Evolutionary conservation across 2,888 invertebrate species (phyloP).

Genomic region (Rhogogaster chlorosoma): DNA sequence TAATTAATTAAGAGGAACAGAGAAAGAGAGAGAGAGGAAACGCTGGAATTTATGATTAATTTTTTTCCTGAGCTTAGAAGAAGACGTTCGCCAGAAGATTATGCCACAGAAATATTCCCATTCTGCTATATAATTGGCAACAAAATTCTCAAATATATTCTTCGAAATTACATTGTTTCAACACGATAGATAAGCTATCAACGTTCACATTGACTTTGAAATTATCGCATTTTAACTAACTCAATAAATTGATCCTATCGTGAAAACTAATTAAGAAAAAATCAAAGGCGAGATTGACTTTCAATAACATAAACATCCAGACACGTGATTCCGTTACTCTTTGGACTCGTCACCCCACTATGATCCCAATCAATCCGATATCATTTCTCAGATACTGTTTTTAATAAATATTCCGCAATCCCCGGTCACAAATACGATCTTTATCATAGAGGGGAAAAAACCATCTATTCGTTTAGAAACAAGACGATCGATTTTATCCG

Average conservation of each 20-base stretch:
- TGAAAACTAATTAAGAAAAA: neutral
- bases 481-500: neutral
- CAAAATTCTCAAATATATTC: neutral
- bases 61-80: neutral
- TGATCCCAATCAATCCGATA: neutral
- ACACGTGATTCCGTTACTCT: neutral
- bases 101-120: neutral
- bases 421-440: neutral
- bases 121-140: neutral
- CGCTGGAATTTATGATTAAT: neutral
- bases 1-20: neutral
- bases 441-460: neutral
- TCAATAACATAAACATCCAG: neutral
- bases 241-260: neutral
- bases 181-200: slow-evolving; percentile 11
- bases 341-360: neutral
- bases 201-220: neutral
- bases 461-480: neutral
- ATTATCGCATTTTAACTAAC: neutral
- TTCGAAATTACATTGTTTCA: neutral
- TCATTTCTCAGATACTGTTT: neutral
- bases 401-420: neutral
- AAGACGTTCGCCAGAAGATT: neutral
- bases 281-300: neutral
- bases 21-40: neutral